Evolutionary conservation across 2,113 vertebrate genomes (phyloP), one percentile per base, ranked within the genome.

Genomic region (Canis aureus): DNA sequence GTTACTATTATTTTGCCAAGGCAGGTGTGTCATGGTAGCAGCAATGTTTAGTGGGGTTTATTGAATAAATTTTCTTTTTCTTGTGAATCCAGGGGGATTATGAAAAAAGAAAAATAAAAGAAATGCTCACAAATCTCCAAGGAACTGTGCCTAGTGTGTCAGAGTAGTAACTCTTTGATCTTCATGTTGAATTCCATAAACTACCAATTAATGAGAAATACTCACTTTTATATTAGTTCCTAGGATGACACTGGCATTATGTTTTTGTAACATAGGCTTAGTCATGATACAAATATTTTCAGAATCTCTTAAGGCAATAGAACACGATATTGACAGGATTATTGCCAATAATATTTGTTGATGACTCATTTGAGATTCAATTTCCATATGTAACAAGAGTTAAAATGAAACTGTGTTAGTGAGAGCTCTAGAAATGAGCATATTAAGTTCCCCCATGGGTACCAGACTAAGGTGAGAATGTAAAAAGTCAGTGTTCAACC

Each of bases 161-260:
- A 95, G 25, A 95, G 84, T 81, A 85, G 62, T 60, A 91, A 90
- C 20, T 8, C 16, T 88, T 76, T 88, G 85, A 84, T 85, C 7
- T 81, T 91, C 80, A 20, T 27, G 1, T n/a, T 93, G 57, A 80
- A 83, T 87, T 64, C 76, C 59, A 71, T 29, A 95, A 91, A 80
- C 12, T 29, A 55, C 15, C 51, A 73, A 9, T 85, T 25, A 83
- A 43, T 43, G 32, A 38, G 7, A 89, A 67, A 67, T 80, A 49
- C 60, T 76, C 5, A 49, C 8, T 71, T 91, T 35, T 43, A 7
- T n/a, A 38, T 87, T 49, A 67, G 95, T 92, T 29, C 35, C 43
- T 79, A 35, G 11, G 10, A 57, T 71, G 32, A 5, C 12, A 76
- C 1, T 32, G 60, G 25, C 35, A 32, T 12, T 60, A 1, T 55